phyloP scores from a whole-genome alignment of 1,140 invertebrate genomes.

The Conus betulinus region DNA sequence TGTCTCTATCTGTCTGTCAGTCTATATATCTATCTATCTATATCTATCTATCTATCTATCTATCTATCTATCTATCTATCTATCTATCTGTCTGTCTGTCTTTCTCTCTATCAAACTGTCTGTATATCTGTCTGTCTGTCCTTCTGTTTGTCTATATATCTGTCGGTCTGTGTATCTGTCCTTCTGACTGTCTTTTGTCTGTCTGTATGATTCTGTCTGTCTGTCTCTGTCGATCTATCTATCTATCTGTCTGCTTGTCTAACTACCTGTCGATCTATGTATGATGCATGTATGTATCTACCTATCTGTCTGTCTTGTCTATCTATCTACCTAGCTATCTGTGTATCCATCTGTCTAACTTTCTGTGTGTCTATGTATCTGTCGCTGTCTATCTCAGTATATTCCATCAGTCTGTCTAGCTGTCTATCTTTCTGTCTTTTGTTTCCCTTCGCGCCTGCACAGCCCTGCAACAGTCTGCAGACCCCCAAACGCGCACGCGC shows the following conservation, averaged over 20 bases:
- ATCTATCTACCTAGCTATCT: too few relatives aligned
- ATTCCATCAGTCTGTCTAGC: not conserved
- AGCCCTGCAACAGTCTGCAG: constrained; percentile 59
- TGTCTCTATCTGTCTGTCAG: too few relatives aligned
- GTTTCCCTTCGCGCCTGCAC: not conserved
- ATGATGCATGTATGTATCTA: too few relatives aligned
- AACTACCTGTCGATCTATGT: too few relatives aligned
- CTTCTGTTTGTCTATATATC: not conserved
- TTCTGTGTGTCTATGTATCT: too few relatives aligned
- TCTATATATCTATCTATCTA: not conserved
- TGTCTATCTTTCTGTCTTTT: not conserved
- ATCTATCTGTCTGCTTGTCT: too few relatives aligned
- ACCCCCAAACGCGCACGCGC: constrained; percentile 49
- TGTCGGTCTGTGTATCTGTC: not conserved
- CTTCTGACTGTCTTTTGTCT: not conserved
- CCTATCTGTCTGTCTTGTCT: too few relatives aligned
- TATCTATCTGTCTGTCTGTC: not conserved
- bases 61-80: not conserved
- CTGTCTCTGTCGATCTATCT: too few relatives aligned
- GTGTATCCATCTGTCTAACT: too few relatives aligned
- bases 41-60: not conserved
- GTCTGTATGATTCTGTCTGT: too few relatives aligned
- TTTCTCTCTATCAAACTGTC: not conserved
- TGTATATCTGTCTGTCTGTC: not conserved
- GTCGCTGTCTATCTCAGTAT: not conserved